Conservation (phyloP, 2,113 vertebrate genomes). For the Narcine bancroftii region DNA sequence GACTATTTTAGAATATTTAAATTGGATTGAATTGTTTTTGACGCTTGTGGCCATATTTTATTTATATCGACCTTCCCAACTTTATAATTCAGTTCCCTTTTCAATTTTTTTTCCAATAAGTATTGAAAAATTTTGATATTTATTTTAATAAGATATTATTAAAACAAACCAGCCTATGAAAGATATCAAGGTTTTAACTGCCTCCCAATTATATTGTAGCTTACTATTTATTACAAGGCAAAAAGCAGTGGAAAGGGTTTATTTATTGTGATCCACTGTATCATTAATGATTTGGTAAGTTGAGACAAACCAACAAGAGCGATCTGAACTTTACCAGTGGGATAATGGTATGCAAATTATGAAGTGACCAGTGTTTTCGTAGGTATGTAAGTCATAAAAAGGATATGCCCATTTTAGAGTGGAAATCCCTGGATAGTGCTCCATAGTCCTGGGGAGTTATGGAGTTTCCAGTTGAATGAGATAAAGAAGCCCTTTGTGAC, state of each 20-base stretch:
- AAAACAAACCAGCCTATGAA: background rate
- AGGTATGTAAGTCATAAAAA: background rate
- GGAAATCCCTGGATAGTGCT: background rate
- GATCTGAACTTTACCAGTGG: background rate
- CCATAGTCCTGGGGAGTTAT: background rate
- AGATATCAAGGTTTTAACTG: background rate
- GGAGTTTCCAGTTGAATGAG: background rate
- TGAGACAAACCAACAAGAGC: background rate
- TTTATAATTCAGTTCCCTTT: background rate
- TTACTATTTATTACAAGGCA: background rate
- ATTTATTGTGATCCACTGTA: background rate
- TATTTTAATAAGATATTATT: background rate
- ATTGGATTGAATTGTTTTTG: background rate
- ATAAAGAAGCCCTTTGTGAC: background rate
- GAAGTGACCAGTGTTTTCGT: background rate
- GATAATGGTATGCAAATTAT: background rate
- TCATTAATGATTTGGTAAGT: background rate
- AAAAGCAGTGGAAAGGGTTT: background rate
- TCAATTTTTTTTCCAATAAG: background rate
- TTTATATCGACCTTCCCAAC: background rate
- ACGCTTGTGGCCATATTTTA: background rate
- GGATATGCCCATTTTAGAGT: background rate
- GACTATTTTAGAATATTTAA: constrained; percentile 1
- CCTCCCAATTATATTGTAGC: background rate
- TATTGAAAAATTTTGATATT: background rate